These are phyloP conservation scores for Recurvirostra avosetta DNA, from an alignment of 2,113 vertebrate genomes.

Conservation along the genomic window DNA sequence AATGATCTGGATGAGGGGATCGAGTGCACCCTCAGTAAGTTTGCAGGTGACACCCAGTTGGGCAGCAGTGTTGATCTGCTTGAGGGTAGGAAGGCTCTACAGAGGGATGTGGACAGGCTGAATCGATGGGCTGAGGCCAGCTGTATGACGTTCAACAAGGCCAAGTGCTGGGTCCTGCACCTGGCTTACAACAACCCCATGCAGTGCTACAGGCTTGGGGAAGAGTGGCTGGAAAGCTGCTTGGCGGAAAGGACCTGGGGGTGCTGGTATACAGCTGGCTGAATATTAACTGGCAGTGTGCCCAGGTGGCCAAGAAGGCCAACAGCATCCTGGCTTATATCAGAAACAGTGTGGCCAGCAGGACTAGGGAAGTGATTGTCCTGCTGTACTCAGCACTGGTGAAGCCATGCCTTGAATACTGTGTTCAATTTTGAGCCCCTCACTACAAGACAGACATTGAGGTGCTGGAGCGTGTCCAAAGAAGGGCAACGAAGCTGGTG, in stretches of 20 bases:
- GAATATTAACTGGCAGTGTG: not conserved
- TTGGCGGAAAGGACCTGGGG: not conserved
- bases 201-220: not conserved
- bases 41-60: not conserved
- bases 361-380: not conserved
- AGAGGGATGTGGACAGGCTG: not conserved
- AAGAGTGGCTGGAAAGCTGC: not conserved
- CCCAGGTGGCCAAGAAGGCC: not conserved
- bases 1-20: not conserved
- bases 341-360: not conserved
- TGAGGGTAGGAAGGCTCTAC: not conserved
- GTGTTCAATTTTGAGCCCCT: no score
- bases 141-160: not conserved
- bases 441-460: no score
- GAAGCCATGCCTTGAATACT: no score
- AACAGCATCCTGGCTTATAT: not conserved
- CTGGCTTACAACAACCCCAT: not conserved
- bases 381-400: not conserved
- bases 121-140: not conserved
- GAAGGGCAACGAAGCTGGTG: no score
- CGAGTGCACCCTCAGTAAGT: not conserved
- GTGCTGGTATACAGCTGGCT: not conserved
- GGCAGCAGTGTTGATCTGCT: not conserved
- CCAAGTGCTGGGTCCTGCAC: not conserved
- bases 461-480: no score